phyloP scores from a whole-genome alignment of 1,140 invertebrate genomes.

The Drosophila simulans region DNA sequence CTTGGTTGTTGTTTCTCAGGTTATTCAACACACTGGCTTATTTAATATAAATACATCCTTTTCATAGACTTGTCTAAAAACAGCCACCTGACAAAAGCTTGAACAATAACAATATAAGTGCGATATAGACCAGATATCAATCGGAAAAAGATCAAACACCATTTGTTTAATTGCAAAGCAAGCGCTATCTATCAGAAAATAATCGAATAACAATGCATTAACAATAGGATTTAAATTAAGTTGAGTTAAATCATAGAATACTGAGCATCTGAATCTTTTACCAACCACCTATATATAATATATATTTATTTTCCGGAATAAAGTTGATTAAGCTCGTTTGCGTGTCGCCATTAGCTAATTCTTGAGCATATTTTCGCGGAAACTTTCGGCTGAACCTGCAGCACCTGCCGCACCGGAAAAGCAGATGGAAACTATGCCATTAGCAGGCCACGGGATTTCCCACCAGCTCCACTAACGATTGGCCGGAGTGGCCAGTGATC shows the following conservation, averaged over 20 bases:
- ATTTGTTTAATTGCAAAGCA: slow-evolving; percentile 10
- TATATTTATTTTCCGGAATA: neutral
- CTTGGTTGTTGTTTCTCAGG: no score
- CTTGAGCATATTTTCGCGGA: slow-evolving; percentile 36
- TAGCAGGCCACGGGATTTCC: slow-evolving; percentile 51
- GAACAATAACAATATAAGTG: neutral
- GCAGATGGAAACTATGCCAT: slow-evolving; percentile 60
- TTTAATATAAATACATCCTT: neutral
- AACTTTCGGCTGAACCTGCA: neutral
- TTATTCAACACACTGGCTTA: no score
- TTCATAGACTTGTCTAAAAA: neutral
- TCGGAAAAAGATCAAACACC: neutral
- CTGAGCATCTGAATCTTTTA: neutral
- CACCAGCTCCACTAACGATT: slow-evolving; percentile 54
- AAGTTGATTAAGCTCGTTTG: slow-evolving; percentile 20
- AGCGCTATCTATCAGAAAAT: neutral
- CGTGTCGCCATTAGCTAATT: slow-evolving; percentile 43
- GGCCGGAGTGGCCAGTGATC: slow-evolving; percentile 47
- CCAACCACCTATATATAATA: neutral
- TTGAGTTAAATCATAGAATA: neutral
- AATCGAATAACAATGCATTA: neutral
- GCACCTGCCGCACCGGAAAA: neutral
- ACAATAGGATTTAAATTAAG: neutral
- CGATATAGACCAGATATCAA: neutral
- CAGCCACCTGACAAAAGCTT: no score